Evolutionary conservation across 2,888 invertebrate genomes (phyloP), one percentile per base, ranked within the genome.

Genomic region (Caenorhabditis zanzibari): DNA sequence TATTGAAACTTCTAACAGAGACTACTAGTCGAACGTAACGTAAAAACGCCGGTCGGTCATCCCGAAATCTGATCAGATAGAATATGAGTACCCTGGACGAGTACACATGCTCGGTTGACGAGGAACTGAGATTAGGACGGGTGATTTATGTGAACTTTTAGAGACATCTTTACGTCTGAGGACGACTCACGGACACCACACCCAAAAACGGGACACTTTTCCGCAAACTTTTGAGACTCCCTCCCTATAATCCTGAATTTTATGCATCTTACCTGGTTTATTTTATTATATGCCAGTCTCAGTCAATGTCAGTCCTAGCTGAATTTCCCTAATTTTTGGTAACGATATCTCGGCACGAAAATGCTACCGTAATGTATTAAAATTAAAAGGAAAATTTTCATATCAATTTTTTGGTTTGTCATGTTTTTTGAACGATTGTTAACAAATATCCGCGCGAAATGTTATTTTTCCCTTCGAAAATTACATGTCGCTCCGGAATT

Each of bases 61-160:
- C 68, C 61, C 38, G 71, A 71, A 79, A 79, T 79, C 71, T 79
- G 79, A 79, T 79, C 79, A 72, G 71, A 71, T 79, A 79, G 79
- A 79, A 79, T 79, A 79, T 79, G 79, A 79, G 79, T 59, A 32
- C 59, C 24, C 19, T 54, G 28, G 35, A 44, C 41, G 22, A 5
- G 38, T 12, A 63, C 73, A 52, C 41, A 73, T 52, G 74, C 66
- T 66, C 66, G 52, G 35, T 47, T 68, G 59, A 66, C 66, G 59
- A 71, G 58, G 61, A 68, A 71, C 79, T 56, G 64, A 79, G 79
- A 79, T 79, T 79, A 79, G 77, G 71, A 64, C 71, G 79, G 63
- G 71, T 79, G 79, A 79, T 79, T 79, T 64, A 79, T 79, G 79
- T 56, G 79, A 79, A 79, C 79, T 72, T 79, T 63, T 76, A 49